These are phyloP conservation scores for Netelia melanura DNA, from an alignment of 2,888 invertebrate genomes.

Conservation along the genomic window DNA sequence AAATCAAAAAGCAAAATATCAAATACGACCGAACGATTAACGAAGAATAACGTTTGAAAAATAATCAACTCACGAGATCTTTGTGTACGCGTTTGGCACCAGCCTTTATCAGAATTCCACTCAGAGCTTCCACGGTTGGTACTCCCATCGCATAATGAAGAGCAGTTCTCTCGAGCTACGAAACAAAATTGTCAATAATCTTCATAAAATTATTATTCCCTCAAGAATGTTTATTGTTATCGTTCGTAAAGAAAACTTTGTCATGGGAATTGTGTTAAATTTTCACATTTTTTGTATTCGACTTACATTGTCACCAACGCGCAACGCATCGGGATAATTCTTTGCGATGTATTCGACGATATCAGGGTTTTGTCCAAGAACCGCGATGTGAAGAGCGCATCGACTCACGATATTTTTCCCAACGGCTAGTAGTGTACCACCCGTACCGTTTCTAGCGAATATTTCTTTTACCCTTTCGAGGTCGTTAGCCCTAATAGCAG, in stretches of 20 bases:
- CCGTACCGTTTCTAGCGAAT: conserved; percentile 85
- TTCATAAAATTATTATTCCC: background rate
- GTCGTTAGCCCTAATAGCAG: conserved; percentile 89
- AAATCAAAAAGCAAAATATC: conserved; percentile 83
- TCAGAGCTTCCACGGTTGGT: conserved; percentile 92
- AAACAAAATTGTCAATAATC: conserved; percentile 63
- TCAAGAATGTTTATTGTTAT: background rate
- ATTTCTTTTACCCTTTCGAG: conserved; percentile 87
- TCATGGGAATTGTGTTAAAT: background rate
- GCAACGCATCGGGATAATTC: conserved; percentile 90
- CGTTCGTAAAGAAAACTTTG: conserved; percentile 9
- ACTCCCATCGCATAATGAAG: conserved; percentile 97
- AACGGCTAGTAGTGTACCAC: conserved; percentile 86
- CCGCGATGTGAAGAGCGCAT: conserved; percentile 94
- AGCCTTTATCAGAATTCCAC: conserved; percentile 92
- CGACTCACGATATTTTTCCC: conserved; percentile 91
- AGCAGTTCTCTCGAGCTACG: conserved; percentile 94
- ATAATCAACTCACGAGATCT: conserved; percentile 87
- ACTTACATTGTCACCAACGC: conserved; percentile 94
- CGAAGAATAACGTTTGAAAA: conserved; percentile 61
- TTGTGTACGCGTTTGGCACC: conserved; percentile 94
- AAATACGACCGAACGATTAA: conserved; percentile 71
- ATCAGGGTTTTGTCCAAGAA: conserved; percentile 93
- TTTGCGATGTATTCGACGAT: conserved; percentile 92
- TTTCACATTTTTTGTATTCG: background rate